Evolutionary conservation across 2,888 invertebrate species (phyloP), one percentile per base, ranked within the genome.

Genomic region (Stenotaenia linearis): DNA sequence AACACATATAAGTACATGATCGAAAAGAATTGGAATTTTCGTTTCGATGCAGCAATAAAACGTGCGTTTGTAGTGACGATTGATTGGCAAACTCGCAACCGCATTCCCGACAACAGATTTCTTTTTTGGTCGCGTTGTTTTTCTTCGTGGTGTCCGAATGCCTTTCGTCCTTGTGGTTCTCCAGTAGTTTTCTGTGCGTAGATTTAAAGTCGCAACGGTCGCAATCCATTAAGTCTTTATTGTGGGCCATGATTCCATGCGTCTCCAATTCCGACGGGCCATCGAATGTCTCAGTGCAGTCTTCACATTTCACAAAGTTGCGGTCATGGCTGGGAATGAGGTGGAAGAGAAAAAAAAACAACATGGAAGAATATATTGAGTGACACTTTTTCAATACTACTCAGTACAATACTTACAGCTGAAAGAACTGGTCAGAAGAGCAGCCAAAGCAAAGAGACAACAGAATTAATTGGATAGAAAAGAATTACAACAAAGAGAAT

Each of bases 71-170:
- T 76, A 89, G 85, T 32, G 89, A 89, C 80, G 86, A 84, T 82
- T 88, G 88, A 83, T 89, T 88, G 82, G 87, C 87, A 84, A 89
- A 89, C 84, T 89, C 89, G 84, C 89, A 89, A 80, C 89, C 89
- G 85, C 89, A 89, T 83, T 86, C 86, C 81, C 85, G 87, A 84
- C 89, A 89, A 82, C 88, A 86, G 84, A 88, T 88, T 80, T 88
- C 85, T 80, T 86, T 87, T 87, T 87, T 90, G 87, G 89, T 89
- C 89, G 90, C 89, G 87, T 90, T 90, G 28, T 23, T 45, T 90
- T 88, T 90, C 90, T 90, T 90, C 89, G 89, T 25, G 4, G 25
- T 45, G n/a, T 77, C 77, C 50, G 78, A 25, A 80, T 84, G 84
- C 40, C 84, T 83, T 30, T 84, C 84, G 32, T 83, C 80, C 45